Base-by-base conservation (phyloP, 2,888 invertebrate genomes). In the Archaeoteleia sp. region DNA sequence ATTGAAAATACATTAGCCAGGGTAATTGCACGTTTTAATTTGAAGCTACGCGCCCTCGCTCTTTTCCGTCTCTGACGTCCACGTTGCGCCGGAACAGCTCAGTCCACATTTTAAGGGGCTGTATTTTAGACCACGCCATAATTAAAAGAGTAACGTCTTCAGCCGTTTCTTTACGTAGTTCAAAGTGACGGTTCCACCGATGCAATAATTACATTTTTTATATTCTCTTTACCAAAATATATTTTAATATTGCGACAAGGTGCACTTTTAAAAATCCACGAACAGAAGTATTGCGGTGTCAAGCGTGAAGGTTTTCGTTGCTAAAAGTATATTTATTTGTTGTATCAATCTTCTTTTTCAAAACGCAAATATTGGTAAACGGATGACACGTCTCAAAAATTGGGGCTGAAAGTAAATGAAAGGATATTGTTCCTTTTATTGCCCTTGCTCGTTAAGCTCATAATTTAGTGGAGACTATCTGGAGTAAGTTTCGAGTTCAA, bases 141-240 rank as follows among this genome's bases (percentile, higher is more conserved):
- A 82, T 82, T 81, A 79, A 80, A 81, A 78, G 74, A 80, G 77
- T 79, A 75, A 78, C 74, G 71, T 79, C 78, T 79, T 76, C 67
- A 73, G 76, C 71, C 70, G 67, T 34, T 32, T 17, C 10, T 12
- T 13, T 39, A 37, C 14, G n/a, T 17, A 13, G 17, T 17, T 8
- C 14, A n/a, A n/a, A n/a, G 30, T 20, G 20, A 5, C 8, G 23
- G 23, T 9, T 29, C 15, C 48, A 55, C 43, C 32, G 48, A 55
- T 53, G 58, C 66, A 53, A 55, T 48, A 57, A n/a, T n/a, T n/a
- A 20, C 20, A 20, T 20, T 5, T 20, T 20, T 20, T 20, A 20
- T 5, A 20, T 20, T 20, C 5, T 20, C n/a, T 20, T 2, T 5
- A 20, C 5, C 5, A 20, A 20, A 20, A 49, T 61, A 53, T 62